phyloP scores from a whole-genome alignment of 2,888 invertebrate species.

The Carpatolechia fugitivella region DNA sequence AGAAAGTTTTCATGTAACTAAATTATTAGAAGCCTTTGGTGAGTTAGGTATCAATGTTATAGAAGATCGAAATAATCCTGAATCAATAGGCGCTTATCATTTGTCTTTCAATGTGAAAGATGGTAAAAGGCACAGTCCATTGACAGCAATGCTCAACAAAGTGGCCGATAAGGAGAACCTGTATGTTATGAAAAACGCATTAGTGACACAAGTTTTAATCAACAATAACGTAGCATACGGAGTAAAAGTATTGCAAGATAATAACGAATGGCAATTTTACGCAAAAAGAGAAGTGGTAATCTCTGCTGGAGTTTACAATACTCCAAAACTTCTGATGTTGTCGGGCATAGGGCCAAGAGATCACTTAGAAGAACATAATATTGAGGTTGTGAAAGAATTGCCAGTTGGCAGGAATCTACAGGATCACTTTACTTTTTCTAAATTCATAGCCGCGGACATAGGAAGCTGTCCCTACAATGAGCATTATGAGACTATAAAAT shows the following conservation, averaged over 20 bases:
- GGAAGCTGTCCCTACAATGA: constrained; percentile 45
- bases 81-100: constrained; percentile 51
- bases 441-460: constrained; percentile 46
- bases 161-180: constrained; percentile 38
- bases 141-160: constrained; percentile 45
- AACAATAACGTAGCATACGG: constrained; percentile 46
- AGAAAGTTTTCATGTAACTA: constrained; percentile 35
- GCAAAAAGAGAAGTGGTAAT: constrained; percentile 52
- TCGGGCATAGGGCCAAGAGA: constrained; percentile 59
- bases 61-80: constrained; percentile 59
- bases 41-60: constrained; percentile 53
- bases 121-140: constrained; percentile 50
- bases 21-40: constrained; percentile 48
- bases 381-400: constrained; percentile 44
- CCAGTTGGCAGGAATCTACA: constrained; percentile 62
- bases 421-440: constrained; percentile 57
- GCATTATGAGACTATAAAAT: constrained; percentile 48
- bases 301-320: constrained; percentile 60
- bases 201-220: constrained; percentile 49
- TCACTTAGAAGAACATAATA: constrained; percentile 39
- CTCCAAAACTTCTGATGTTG: constrained; percentile 55
- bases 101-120: constrained; percentile 58
- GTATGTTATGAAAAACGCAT: constrained; percentile 44
- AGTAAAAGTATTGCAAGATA: constrained; percentile 35
- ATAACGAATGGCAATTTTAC: constrained; percentile 37